Base-by-base conservation (phyloP, 1,140 invertebrate genomes). In the Galleria mellonella region DNA sequence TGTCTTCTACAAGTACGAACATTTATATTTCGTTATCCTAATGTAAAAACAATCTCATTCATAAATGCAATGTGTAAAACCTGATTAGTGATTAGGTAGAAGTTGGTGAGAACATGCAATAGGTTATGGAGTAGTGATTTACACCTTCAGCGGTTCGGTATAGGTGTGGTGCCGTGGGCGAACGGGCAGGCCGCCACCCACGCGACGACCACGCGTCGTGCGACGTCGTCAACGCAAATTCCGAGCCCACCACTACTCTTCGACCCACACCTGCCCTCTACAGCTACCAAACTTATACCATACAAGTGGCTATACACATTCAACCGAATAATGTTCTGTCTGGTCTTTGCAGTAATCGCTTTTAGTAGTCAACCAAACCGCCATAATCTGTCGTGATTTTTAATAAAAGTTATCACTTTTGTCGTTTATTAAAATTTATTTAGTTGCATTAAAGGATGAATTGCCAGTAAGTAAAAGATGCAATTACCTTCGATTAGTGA, bases 141-240 rank as follows among this genome's bases (percentile, higher is more conserved):
- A 58, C 58, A 50, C 58, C 46, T 46, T 52, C 32, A 68, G 61
- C 64, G 60, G 12, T 46, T 51, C 51, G 68, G 64, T 65, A 23
- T 77, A 71, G 76, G 72, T 76, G 76, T 60, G 73, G 66, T 56
- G 63, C 44, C 54, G 76, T 75, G 72, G 72, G 76, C 68, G 76
- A 71, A 65, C 70, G 31, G 35, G 62, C 59, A 40, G 17, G 44
- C 53, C 42, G 51, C 47, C 51, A 64, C 70, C 65, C 67, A 71
- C 66, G 56, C 62, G 27, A 45, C 61, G 64, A 62, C 59, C 52
- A 60, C 56, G 62, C 56, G 46, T 46, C 35, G 43, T 2, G 38
- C 55, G 29, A 36, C 53, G 62, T 56, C 61, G 65, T 3, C 35
- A 13, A 59, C 62, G 76, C 77, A 51, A 77, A 82, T 82, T 78